Percentiles rank a stretch among this genome's conserved stretches.
These are phyloP conservation scores for Ptychoptera contaminata DNA, from an alignment of 2,888 invertebrate genomes.

Conservation along the genomic window DNA sequence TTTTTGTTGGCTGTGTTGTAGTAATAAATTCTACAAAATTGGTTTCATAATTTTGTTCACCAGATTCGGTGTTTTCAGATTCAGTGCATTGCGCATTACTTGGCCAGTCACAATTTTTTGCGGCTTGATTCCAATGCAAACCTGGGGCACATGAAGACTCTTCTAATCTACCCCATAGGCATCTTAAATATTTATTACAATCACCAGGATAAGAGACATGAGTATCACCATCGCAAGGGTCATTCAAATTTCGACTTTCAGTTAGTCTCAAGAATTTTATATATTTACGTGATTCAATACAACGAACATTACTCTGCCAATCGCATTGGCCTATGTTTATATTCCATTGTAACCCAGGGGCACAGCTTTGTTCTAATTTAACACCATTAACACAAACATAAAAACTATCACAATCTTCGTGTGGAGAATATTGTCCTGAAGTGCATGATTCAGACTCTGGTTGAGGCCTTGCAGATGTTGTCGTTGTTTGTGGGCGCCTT, in stretches of 20 bases:
- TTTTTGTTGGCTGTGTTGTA: conserved; percentile 16
- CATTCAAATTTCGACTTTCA: conserved; percentile 27
- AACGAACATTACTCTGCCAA: conserved; percentile 52
- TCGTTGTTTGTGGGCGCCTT: conserved; percentile 18
- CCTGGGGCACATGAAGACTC: conserved; percentile 54
- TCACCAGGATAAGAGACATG: conserved; percentile 49
- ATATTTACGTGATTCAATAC: conserved; percentile 27
- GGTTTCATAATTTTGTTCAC: conserved; percentile 13
- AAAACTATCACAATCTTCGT: conserved; percentile 56
- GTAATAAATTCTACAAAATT: conserved; percentile 8
- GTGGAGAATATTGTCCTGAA: conserved; percentile 61
- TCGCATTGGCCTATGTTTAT: conserved; percentile 52
- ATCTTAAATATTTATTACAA: conserved; percentile 58
- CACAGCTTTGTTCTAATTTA: conserved; percentile 54
- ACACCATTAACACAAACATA: conserved; percentile 62
- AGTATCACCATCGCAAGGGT: conserved; percentile 43
- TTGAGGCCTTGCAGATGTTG: conserved; percentile 16
- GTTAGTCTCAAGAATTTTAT: conserved; percentile 15
- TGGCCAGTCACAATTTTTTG: conserved; percentile 60
- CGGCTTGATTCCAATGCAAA: conserved; percentile 55
- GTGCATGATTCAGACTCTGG: conserved; percentile 35
- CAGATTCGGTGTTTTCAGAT: conserved; percentile 6
- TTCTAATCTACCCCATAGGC: conserved; percentile 63
- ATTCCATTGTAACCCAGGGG: conserved; percentile 61
- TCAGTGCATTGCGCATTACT: conserved; percentile 40